A percentile compares a stretch with the other conserved stretches of the same genome.
Evolutionary conservation across 2,888 invertebrate species (phyloP).

Genomic region (Chrysolina oricalcia): DNA sequence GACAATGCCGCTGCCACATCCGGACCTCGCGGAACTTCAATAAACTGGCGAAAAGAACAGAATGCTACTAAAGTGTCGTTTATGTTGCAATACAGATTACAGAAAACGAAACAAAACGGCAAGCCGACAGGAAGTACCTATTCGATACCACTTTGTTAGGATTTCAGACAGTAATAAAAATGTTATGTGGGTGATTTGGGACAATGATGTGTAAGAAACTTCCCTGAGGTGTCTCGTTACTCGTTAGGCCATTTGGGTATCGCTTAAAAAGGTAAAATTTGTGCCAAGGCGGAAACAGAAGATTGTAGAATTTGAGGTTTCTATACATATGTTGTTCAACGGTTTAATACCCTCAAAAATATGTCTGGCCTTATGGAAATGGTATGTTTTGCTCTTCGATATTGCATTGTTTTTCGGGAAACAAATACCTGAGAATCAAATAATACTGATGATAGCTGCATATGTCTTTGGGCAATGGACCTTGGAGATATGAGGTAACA

Average conservation of each 20-base stretch:
- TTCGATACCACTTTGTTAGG: constrained; percentile 46
- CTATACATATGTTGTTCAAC: no score
- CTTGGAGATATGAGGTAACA: no score
- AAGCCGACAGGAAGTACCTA: constrained; percentile 51
- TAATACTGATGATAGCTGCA: no score
- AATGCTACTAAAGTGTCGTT: constrained; percentile 46
- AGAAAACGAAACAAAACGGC: constrained; percentile 38
- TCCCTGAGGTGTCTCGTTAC: constrained; percentile 35
- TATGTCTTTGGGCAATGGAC: no score
- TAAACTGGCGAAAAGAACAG: constrained; percentile 47
- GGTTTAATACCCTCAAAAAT: no score
- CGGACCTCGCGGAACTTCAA: constrained; percentile 55
- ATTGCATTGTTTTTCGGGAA: no score
- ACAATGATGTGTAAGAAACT: constrained; percentile 34
- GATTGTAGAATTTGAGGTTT: not conserved
- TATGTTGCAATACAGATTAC: constrained; percentile 37
- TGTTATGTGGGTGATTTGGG: constrained; percentile 37
- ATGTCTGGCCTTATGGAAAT: no score
- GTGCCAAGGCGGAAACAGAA: not conserved
- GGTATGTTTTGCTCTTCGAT: no score
- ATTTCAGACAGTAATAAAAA: constrained; percentile 41
- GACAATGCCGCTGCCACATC: constrained; percentile 56
- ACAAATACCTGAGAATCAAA: no score
- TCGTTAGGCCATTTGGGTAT: constrained; percentile 26
- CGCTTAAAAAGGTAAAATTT: not conserved